phyloP scores from a whole-genome alignment of 1,140 invertebrate species.

The Zaprionus capensis region DNA sequence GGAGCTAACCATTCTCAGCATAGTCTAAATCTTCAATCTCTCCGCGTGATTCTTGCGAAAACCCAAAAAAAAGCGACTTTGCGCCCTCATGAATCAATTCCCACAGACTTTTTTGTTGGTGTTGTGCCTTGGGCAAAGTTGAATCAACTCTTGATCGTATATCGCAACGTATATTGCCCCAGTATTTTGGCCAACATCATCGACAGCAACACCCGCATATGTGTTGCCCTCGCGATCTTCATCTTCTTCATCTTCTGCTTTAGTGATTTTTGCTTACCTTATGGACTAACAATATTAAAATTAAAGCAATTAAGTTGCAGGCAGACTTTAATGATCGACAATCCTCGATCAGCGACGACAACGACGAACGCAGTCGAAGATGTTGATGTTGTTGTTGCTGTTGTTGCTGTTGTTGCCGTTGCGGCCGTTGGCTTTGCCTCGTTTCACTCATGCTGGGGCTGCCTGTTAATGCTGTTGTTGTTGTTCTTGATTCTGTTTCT shows the following conservation, averaged over 20 bases:
- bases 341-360: constrained; percentile 62
- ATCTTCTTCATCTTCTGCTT: background rate
- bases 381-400: constrained; percentile 15
- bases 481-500: constrained; percentile 13
- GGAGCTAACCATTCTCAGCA: background rate
- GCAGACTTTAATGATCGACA: constrained; percentile 81
- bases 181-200: constrained; percentile 36
- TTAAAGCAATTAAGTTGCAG: constrained; percentile 83
- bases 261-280: constrained; percentile 62
- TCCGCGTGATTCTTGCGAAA: constrained; percentile 1
- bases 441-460: constrained; percentile 72
- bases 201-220: constrained; percentile 63
- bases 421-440: constrained; percentile 55
- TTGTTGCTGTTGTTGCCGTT: constrained; percentile 42
- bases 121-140: background rate
- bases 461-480: constrained; percentile 36
- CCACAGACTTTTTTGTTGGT: background rate
- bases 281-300: constrained; percentile 82
- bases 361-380: constrained; percentile 41
- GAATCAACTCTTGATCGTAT: constrained; percentile 4
- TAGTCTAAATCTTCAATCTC: background rate
- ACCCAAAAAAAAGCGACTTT: background rate
- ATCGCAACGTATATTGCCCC: background rate
- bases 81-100: constrained; percentile 6
- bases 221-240: constrained; percentile 16